Evolutionary conservation across 2,113 vertebrate genomes (phyloP).

Genomic region (Alaudala cheleensis): DNA sequence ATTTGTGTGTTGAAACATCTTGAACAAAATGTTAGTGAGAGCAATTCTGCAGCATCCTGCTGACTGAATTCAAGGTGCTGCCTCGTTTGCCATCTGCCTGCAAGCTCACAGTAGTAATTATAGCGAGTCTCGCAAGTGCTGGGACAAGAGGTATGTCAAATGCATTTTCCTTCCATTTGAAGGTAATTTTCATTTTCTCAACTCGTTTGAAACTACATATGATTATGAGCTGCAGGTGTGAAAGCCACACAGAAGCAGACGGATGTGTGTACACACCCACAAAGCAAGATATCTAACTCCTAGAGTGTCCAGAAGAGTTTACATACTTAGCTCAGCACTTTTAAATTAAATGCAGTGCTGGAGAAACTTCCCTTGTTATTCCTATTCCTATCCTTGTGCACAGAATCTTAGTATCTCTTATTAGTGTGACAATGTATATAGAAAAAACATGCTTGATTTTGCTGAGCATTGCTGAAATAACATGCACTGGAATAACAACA

Average conservation of each 20-base stretch:
- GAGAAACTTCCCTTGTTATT: constrained; percentile 48
- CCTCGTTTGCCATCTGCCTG: constrained; percentile 72
- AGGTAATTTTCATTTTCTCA: constrained; percentile 72
- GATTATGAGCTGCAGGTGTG: constrained; percentile 66
- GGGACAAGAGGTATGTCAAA: constrained; percentile 67
- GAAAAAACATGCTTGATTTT: not conserved
- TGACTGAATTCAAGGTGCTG: constrained; percentile 64
- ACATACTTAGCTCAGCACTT: not conserved
- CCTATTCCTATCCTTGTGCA: not conserved
- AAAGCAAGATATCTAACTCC: not conserved
- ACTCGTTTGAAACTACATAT: constrained; percentile 51
- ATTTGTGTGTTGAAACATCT: constrained; percentile 69
- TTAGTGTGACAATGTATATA: not conserved
- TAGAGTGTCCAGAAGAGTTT: not conserved
- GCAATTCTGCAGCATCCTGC: constrained; percentile 64
- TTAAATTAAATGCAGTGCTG: constrained; percentile 37
- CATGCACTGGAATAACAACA: not conserved
- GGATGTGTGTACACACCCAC: not conserved
- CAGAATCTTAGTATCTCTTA: constrained; percentile 32
- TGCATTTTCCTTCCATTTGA: constrained; percentile 51
- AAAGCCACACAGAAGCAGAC: not conserved
- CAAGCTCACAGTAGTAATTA: constrained; percentile 70
- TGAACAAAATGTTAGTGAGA: constrained; percentile 71
- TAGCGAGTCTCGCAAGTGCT: constrained; percentile 46
- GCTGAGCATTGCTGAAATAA: not conserved